Percentiles rank a stretch among this genome's conserved stretches.
phyloP scores from a whole-genome alignment of 64 coral and sea anemone genomes.

The Porites lutea region DNA sequence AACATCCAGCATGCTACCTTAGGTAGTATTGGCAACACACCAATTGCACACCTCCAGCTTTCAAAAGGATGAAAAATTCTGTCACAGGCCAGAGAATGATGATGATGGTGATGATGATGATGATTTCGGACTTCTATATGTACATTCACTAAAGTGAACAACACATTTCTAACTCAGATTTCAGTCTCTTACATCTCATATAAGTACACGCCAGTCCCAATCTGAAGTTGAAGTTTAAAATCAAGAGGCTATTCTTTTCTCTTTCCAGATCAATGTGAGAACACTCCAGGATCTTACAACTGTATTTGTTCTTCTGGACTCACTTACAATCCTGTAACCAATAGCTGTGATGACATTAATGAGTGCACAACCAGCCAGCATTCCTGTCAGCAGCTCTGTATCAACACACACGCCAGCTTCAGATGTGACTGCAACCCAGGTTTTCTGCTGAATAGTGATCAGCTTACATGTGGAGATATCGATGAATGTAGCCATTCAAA shows the following conservation, averaged over 20 bases:
- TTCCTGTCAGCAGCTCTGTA: slow-evolving; percentile 72
- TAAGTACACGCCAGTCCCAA: too few species aligned
- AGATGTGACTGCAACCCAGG: slow-evolving; percentile 75
- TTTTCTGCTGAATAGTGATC: slow-evolving; percentile 59
- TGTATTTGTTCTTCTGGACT: slow-evolving; percentile 66
- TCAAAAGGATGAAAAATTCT: too few species aligned
- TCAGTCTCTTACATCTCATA: too few species aligned
- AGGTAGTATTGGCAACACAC: too few species aligned
- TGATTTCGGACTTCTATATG: too few species aligned
- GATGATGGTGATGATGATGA: too few species aligned
- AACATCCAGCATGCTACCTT: too few species aligned
- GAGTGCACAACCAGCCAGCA: slow-evolving; percentile 45
- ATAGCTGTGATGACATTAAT: slow-evolving; percentile 78
- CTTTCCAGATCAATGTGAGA: slow-evolving; percentile 70
- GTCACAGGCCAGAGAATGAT: too few species aligned
- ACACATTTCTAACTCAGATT: too few species aligned
- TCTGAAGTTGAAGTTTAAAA: neutral
- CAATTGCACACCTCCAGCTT: too few species aligned
- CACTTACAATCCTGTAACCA: slow-evolving; percentile 57
- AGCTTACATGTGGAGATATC: slow-evolving; percentile 65
- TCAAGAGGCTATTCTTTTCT: neutral
- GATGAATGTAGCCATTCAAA: slow-evolving; percentile 81
- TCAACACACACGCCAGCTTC: slow-evolving; percentile 72
- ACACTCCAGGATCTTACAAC: slow-evolving; percentile 73
- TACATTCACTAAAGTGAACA: too few species aligned